Evolutionary conservation across 2,113 vertebrate genomes (phyloP), one percentile per base, ranked within the genome.

Genomic region (Leptodactylus fuscus): DNA sequence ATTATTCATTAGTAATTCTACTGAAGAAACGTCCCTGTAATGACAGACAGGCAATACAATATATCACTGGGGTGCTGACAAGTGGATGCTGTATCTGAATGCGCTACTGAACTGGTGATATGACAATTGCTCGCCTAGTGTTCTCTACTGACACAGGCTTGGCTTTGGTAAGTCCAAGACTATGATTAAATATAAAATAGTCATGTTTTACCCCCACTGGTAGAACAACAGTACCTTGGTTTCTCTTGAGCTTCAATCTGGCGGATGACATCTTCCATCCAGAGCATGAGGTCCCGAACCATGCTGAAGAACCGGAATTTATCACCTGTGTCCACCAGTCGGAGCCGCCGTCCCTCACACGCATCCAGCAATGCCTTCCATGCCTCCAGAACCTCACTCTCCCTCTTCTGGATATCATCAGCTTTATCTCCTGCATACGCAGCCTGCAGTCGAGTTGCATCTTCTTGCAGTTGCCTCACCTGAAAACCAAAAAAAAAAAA

Each of bases 241-340:
- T 98, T 99, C 89, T 99, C 98, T 87, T 99, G 98, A 85, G 96
- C 96, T 88, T 99, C 96, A 11, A 99, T 99, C 88, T 98, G 97
- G 55, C 98, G 94, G 90, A 99, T 97, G 55, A 99, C 97, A 0
- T 98, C 97, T 32, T 99, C 98, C 98, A 99, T 99, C 98, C 98
- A 99, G 22, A 99, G 96, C 98, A 98, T 95, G 88, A 99, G 97
- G 87, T 99, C 97, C 0, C 98, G 94, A 58, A 99, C 97, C 95
- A 98, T 93, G 94, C 96, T 98, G 92, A 98, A 97, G 90, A 99
- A 99, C 34, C 97, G 95, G 95, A 99, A 99, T 89, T 99, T 99
- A 93, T 99, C 98, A 1, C 96, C 96, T 0, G 97, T 98, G 88
- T 99, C 97, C 5, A 97, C 94, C 84, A 99, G 94, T 18, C 95